Conservation (phyloP, 1,140 invertebrate species). For the Lepidurus couesii region DNA sequence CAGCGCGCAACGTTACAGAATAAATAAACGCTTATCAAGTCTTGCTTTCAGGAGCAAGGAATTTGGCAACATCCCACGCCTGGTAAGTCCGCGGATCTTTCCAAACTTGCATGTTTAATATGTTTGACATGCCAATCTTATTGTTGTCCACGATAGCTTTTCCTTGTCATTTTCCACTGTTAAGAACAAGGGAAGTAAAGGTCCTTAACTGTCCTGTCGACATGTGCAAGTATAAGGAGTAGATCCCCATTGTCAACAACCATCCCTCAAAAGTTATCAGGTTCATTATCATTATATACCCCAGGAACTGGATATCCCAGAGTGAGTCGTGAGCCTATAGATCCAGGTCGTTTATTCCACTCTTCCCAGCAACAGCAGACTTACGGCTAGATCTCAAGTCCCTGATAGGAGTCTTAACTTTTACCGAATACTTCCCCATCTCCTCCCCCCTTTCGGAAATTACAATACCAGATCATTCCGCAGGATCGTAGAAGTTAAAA, state of each 20-base stretch:
- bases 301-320: not conserved
- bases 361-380: not conserved
- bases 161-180: not conserved
- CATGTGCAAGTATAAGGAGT: not conserved
- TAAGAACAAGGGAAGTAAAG: not conserved
- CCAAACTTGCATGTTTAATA: not conserved
- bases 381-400: not conserved
- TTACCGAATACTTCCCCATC: not conserved
- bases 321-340: not conserved
- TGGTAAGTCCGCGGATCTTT: not conserved
- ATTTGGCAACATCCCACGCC: too few species aligned
- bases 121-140: not conserved
- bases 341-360: constrained; percentile 10
- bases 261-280: constrained; percentile 15
- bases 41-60: too few species aligned
- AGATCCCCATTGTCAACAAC: not conserved
- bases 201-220: not conserved
- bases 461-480: not conserved
- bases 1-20: too few species aligned
- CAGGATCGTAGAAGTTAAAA: not conserved
- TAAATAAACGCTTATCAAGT: too few species aligned
- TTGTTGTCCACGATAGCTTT: constrained; percentile 1
- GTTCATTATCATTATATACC: constrained; percentile 20
- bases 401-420: constrained; percentile 8
- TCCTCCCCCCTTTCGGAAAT: not conserved